Conservation (phyloP, 1,140 invertebrate genomes). For the Linepithema humile region DNA sequence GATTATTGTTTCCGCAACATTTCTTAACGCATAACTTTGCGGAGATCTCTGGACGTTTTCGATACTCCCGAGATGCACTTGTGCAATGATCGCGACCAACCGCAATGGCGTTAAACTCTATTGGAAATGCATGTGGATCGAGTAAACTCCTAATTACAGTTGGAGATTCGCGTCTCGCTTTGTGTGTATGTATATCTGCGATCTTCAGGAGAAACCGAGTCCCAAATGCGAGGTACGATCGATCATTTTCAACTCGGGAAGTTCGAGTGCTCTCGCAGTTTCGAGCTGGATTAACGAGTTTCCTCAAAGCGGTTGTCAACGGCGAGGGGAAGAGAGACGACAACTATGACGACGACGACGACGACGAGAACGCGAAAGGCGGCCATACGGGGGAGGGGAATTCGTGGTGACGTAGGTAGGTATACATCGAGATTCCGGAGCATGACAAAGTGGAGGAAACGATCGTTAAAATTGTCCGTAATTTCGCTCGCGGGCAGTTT, state of each 20-base stretch:
- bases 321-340: neutral
- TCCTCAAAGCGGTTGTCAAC: conserved; percentile 67
- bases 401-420: conserved; percentile 32
- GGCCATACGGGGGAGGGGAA: neutral
- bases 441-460: conserved; percentile 70
- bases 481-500: conserved; percentile 57
- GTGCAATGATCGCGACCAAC: conserved; percentile 4
- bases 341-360: neutral
- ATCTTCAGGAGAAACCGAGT: conserved; percentile 43
- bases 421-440: conserved; percentile 64
- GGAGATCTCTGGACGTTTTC: neutral
- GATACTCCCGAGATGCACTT: neutral
- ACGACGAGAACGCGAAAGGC: conserved; percentile 1
- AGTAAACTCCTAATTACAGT: conserved; percentile 65
- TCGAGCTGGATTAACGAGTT: conserved; percentile 72
- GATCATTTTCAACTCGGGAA: conserved; percentile 69
- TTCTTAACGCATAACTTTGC: neutral
- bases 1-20: neutral
- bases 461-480: conserved; percentile 70
- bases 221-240: conserved; percentile 61
- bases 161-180: conserved; percentile 28
- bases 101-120: conserved; percentile 28
- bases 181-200: neutral
- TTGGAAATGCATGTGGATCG: conserved; percentile 41
- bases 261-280: conserved; percentile 69